Conservation (phyloP, 2,888 invertebrate species). For the Villa cingulata region DNA sequence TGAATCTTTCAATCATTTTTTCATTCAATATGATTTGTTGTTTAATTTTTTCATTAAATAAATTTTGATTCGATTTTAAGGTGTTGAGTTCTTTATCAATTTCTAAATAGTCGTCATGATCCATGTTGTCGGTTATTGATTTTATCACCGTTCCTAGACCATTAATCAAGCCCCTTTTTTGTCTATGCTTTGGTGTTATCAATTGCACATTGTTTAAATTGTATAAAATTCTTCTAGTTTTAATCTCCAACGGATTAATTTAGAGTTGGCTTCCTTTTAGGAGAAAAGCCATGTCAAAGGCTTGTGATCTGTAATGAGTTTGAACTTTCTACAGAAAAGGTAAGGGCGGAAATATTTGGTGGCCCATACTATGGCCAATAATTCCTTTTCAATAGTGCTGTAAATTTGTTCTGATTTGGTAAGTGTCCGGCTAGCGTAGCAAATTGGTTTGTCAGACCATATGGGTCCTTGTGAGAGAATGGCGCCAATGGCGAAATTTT, state of each 20-base stretch:
- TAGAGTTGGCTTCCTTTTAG: constrained; percentile 2
- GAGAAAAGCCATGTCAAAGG: constrained; percentile 11
- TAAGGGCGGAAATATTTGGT: constrained; percentile 20
- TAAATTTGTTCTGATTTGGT: constrained; percentile 17
- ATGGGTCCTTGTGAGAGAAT: constrained; percentile 18
- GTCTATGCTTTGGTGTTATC: neutral
- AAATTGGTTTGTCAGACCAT: constrained; percentile 16
- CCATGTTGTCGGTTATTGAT: constrained; percentile 1
- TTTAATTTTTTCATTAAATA: neutral
- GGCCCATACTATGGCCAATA: constrained; percentile 17
- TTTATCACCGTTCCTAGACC: constrained; percentile 4
- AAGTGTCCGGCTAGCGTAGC: constrained; percentile 18
- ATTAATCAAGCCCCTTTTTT: constrained; percentile 2
- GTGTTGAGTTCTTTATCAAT: neutral
- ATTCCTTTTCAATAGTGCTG: constrained; percentile 18
- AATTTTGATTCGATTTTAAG: neutral
- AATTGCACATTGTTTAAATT: neutral
- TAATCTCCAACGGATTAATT: constrained; percentile 11
- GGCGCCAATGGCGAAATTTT: constrained; percentile 16
- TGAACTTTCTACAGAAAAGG: constrained; percentile 19
- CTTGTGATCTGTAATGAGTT: constrained; percentile 21
- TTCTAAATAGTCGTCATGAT: neutral
- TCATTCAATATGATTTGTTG: neutral
- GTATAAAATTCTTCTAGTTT: constrained; percentile 14
- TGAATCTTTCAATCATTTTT: constrained; percentile 3